Evolutionary conservation across 1,140 invertebrate species (phyloP).

Genomic region (Micrasema longulum): DNA sequence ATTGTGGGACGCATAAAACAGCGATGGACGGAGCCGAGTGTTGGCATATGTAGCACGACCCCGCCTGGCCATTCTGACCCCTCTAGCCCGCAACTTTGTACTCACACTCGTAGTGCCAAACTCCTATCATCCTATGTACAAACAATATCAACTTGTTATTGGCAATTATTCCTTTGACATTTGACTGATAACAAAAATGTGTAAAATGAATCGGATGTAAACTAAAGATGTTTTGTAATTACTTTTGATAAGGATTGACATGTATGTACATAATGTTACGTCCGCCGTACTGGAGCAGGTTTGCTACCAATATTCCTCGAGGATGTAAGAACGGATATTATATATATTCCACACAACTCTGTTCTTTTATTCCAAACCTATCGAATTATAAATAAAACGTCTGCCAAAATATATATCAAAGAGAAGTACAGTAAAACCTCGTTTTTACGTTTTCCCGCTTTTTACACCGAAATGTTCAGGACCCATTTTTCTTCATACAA

Average conservation of each 20-base stretch:
- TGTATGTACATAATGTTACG: slow-evolving; percentile 52
- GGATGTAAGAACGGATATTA: slow-evolving; percentile 50
- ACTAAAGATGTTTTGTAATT: slow-evolving; percentile 52
- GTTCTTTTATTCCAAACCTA: slow-evolving; percentile 8
- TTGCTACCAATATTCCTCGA: slow-evolving; percentile 39
- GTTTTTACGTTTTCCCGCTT: too few relatives aligned
- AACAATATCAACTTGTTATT: slow-evolving; percentile 51
- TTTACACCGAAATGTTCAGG: too few relatives aligned
- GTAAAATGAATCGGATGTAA: slow-evolving; percentile 41
- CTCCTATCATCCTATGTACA: too few relatives aligned
- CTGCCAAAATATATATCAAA: too few relatives aligned
- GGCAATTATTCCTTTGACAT: slow-evolving; percentile 51
- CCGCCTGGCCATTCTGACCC: too few relatives aligned
- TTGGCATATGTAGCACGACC: too few relatives aligned
- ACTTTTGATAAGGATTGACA: slow-evolving; percentile 53
- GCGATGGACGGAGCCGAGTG: too few relatives aligned
- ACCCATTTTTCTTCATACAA: too few relatives aligned
- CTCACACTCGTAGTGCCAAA: slow-evolving; percentile 47
- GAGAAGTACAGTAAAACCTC: too few relatives aligned
- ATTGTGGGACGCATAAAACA: too few relatives aligned
- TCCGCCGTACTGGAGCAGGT: slow-evolving; percentile 47
- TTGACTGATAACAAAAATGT: slow-evolving; percentile 51
- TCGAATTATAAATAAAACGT: too few relatives aligned
- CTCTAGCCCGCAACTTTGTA: too few relatives aligned
- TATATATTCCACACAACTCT: slow-evolving; percentile 52